These are phyloP conservation scores for Eueremaeus valkanovi DNA, from an alignment of 2,888 invertebrate genomes.

Conservation along the genomic window DNA sequence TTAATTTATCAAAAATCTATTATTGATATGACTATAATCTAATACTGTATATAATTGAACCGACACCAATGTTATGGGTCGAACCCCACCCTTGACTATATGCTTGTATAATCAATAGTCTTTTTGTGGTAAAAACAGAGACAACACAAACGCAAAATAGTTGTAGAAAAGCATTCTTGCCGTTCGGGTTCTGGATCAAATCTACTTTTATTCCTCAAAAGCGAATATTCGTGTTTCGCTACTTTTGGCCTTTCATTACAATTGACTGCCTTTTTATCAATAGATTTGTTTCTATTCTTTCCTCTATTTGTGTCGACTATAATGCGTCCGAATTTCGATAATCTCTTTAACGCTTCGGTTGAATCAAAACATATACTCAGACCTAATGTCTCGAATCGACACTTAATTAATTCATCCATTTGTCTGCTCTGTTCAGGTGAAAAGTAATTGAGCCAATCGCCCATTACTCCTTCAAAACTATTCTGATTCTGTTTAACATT, in stretches of 20 bases:
- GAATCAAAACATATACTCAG: slow-evolving; percentile 42
- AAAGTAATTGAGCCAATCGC: slow-evolving; percentile 52
- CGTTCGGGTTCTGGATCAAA: no score
- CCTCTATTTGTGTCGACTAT: neutral
- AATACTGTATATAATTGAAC: no score
- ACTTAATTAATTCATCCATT: slow-evolving; percentile 49
- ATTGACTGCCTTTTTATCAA: neutral
- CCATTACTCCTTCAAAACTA: slow-evolving; percentile 49
- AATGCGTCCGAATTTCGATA: slow-evolving; percentile 41
- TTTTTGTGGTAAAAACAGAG: neutral
- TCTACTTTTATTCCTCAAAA: no score
- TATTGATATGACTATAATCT: no score
- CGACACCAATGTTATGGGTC: no score
- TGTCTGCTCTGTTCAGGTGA: slow-evolving; percentile 50
- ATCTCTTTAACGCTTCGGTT: slow-evolving; percentile 37
- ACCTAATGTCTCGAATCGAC: slow-evolving; percentile 48
- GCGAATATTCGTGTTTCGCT: neutral
- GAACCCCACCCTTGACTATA: no score
- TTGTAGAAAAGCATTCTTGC: no score
- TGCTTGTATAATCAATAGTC: neutral
- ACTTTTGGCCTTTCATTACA: neutral
- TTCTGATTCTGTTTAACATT: slow-evolving; percentile 41
- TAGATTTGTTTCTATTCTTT: neutral
- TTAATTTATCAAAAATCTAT: no score
- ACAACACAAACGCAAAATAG: neutral